A percentile compares a stretch with the other conserved stretches of the same genome.
Conservation (phyloP, 2,113 vertebrate species). For the Rhinogobius similis region DNA sequence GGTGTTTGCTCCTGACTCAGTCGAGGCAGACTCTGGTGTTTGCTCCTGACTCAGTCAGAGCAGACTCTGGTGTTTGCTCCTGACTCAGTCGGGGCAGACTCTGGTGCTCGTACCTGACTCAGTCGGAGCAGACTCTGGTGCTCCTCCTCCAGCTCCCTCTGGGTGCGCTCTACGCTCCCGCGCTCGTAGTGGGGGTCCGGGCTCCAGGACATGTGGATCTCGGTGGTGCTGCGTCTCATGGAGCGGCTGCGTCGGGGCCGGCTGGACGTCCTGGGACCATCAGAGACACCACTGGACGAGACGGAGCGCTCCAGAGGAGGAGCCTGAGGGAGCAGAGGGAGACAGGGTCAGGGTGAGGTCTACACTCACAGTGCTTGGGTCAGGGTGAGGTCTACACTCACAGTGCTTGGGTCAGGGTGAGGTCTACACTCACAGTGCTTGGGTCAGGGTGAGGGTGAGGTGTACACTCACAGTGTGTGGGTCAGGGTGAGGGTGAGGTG, state of each 20-base stretch:
- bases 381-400: too few species aligned
- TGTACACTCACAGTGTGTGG: conserved; percentile 38
- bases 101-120: not conserved
- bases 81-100: too few species aligned
- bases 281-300: conserved; percentile 31
- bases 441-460: not conserved
- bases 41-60: too few species aligned
- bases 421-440: too few species aligned
- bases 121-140: not conserved
- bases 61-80: too few species aligned
- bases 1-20: too few species aligned
- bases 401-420: too few species aligned
- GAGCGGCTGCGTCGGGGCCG: conserved; percentile 62
- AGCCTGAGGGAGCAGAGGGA: conserved; percentile 14
- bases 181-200: conserved; percentile 81
- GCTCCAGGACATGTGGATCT: conserved; percentile 55
- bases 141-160: conserved; percentile 72
- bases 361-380: too few species aligned
- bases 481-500: too few species aligned
- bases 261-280: conserved; percentile 54
- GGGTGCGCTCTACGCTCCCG: conserved; percentile 78
- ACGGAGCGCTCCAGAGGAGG: not conserved
- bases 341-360: not conserved
- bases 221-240: conserved; percentile 55
- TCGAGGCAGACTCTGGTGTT: too few species aligned